Base-by-base conservation (phyloP, 2,797 vertebrate genomes). In the Cyclura pinguis region DNA sequence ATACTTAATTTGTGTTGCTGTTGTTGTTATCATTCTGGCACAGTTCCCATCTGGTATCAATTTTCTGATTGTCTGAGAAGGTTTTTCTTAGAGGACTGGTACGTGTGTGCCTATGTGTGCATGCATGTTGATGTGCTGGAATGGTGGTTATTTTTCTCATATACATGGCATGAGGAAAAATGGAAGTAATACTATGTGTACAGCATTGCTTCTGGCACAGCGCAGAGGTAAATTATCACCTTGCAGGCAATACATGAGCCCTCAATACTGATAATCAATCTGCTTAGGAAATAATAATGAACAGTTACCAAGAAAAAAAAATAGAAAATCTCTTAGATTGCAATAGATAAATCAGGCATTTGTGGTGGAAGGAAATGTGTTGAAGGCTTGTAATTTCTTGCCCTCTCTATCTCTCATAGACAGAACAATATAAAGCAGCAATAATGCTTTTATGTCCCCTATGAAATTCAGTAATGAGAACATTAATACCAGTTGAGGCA, bases 381-480 rank as follows among this genome's bases (percentile, higher is more conserved):
- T 81, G 82, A 81, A 64, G 52, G 6, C n/a, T 62, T 76, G 18
- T 74, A 80, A 81, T 81, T 64, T 80, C 47, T 84, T 18, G 59
- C 29, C 29, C 52, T 76, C 50, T 69, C 50, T 22, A 5, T 55
- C 62, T 83, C 67, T 50, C 52, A 13, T 13, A 81, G 52, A 86
- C 42, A 52, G 55, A 64, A 81, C 42, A 74, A 80, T 62, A 59
- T 88, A 81, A 85, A 84, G 74, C 14, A 38, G 55, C 52, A 74
- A 73, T 69, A 50, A 85, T 81, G 76, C 38, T 91, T 91, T 74
- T 74, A 80, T 73, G 64, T 81, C 42, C 62, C 32, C 64, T 59
- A 62, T 88, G 86, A 88, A 91, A 91, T 88, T 85, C 62, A 59
- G 9, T 62, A 91, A 91, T 73, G 76, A 73, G 38, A 85, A 86